These are phyloP conservation scores for Aplochiton taeniatus DNA, from an alignment of 2,797 vertebrate genomes.

Conservation along the genomic window DNA sequence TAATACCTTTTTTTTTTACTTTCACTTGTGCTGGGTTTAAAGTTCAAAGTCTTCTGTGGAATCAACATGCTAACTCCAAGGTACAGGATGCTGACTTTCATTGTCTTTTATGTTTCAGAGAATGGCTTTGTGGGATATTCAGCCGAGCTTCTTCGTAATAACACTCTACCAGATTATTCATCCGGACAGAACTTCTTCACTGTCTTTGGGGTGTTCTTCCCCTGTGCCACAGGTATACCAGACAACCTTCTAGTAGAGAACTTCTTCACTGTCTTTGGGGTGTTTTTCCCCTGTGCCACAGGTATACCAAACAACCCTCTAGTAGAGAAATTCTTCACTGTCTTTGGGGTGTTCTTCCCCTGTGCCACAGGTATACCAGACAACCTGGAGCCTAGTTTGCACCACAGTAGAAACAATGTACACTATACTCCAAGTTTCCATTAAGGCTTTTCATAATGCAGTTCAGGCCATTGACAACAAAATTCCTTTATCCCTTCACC, in stretches of 20 bases:
- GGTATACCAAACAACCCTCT: slow-evolving; percentile 69
- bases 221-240: slow-evolving; percentile 90
- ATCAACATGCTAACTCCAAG: no score
- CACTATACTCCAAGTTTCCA: no score
- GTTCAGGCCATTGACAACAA: no score
- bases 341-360: slow-evolving; percentile 98
- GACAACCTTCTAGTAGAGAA: neutral
- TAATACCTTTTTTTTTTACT: no score
- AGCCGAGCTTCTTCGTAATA: slow-evolving; percentile 80
- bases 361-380: slow-evolving; percentile 89
- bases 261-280: slow-evolving; percentile 97
- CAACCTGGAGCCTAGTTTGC: neutral
- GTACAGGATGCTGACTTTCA: no score
- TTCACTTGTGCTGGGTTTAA: no score
- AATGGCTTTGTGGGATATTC: slow-evolving; percentile 92
- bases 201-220: slow-evolving; percentile 97
- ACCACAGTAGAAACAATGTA: no score
- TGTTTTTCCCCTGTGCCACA: slow-evolving; percentile 97
- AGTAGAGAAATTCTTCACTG: slow-evolving; percentile 83
- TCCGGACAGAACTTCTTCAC: slow-evolving; percentile 93
- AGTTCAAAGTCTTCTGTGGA: no score
- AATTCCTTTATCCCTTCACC: no score
- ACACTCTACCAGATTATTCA: slow-evolving; percentile 87
- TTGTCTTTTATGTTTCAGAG: slow-evolving; percentile 67
- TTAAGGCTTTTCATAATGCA: no score